Percentiles rank a stretch among this genome's conserved stretches.
phyloP scores from a whole-genome alignment of 2,888 invertebrate species.

The Chaitophorus viminalis region DNA sequence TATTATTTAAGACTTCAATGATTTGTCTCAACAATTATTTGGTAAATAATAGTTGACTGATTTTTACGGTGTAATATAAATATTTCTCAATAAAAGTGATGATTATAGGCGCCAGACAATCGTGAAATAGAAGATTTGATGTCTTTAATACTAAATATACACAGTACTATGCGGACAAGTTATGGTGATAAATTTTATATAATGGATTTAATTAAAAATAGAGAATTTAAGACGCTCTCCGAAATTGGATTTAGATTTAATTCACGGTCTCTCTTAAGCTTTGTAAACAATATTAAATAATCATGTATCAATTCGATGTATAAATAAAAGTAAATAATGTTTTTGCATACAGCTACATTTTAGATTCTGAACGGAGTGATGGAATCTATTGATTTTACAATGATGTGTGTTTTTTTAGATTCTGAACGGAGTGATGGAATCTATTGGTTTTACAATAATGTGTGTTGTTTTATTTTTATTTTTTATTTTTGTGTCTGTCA shows the following conservation, averaged over 20 bases:
- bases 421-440: too few relatives aligned
- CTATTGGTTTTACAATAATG: too few relatives aligned
- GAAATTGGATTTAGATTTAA: constrained; percentile 41
- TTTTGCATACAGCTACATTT: too few relatives aligned
- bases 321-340: too few relatives aligned
- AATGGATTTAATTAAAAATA: constrained; percentile 5
- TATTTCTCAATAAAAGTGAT: neutral
- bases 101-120: constrained; percentile 4
- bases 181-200: neutral
- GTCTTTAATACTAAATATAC: neutral
- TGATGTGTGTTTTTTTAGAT: too few relatives aligned
- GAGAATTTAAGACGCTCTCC: neutral
- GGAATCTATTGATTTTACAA: too few relatives aligned
- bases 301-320: neutral
- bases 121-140: constrained; percentile 8
- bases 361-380: too few relatives aligned
- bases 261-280: neutral
- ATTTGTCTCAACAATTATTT: constrained; percentile 36
- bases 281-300: constrained; percentile 9
- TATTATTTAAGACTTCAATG: neutral
- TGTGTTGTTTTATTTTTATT: too few relatives aligned
- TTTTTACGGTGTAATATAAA: neutral
- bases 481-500: too few relatives aligned
- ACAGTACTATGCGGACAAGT: neutral
- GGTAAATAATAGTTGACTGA: constrained; percentile 10